Conservation (phyloP, 2,113 vertebrate species). For the Falco punctatus region DNA sequence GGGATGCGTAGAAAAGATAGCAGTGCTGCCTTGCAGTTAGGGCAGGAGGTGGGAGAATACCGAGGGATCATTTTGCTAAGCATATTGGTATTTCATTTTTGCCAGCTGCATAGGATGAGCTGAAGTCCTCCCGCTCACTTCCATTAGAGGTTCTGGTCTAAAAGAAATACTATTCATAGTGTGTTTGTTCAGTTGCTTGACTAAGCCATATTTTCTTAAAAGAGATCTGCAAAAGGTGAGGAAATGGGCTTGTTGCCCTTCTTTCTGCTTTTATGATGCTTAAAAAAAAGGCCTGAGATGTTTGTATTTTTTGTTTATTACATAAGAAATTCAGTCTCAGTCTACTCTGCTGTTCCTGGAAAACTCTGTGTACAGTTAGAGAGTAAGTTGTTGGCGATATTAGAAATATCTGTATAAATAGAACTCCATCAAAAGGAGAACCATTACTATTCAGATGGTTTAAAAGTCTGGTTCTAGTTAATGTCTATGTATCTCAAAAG, state of each 20-base stretch:
- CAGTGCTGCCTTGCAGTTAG: background rate
- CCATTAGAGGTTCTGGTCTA: background rate
- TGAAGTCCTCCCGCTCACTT: background rate
- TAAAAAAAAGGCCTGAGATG: background rate
- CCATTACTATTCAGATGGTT: background rate
- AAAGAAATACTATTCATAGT: background rate
- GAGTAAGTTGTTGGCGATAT: background rate
- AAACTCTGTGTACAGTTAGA: background rate
- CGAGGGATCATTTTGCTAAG: background rate
- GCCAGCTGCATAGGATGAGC: background rate
- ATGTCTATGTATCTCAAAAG: background rate
- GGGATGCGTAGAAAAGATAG: background rate
- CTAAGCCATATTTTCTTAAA: background rate
- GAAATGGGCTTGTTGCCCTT: slow-evolving; percentile 9
- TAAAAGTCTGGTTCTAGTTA: background rate
- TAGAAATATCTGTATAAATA: background rate
- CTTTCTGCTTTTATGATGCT: background rate
- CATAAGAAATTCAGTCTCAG: background rate
- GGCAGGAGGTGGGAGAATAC: background rate
- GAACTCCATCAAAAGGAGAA: background rate
- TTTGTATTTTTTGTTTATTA: background rate
- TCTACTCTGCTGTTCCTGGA: background rate
- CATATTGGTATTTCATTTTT: background rate
- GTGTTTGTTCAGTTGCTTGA: background rate
- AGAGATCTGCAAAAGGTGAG: background rate